Percentiles rank a stretch among this genome's conserved stretches.
phyloP scores from a whole-genome alignment of 2,888 invertebrate species.

The Euplexia lucipara region DNA sequence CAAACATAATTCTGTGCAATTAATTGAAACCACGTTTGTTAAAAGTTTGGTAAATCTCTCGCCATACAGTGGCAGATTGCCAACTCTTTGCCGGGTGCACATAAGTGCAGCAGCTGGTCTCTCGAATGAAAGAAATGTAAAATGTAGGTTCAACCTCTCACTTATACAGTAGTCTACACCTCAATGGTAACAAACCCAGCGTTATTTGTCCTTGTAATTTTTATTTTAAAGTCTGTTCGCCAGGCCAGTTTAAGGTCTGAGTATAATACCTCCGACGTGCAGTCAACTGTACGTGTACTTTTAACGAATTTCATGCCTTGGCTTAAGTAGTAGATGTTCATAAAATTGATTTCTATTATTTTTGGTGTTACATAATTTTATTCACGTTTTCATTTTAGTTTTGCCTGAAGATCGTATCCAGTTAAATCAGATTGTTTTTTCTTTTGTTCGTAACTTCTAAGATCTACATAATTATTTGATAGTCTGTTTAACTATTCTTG shows the following conservation, averaged over 20 bases:
- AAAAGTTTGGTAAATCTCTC: slow-evolving; percentile 40
- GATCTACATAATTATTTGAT: too few relatives aligned
- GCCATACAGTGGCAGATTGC: slow-evolving; percentile 40
- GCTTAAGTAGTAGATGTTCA: not conserved
- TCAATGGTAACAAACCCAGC: too few relatives aligned
- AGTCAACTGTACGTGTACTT: not conserved
- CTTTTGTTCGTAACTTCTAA: too few relatives aligned
- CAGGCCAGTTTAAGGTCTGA: too few relatives aligned
- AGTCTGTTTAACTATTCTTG: too few relatives aligned
- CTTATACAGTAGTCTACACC: not conserved
- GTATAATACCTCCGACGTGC: too few relatives aligned
- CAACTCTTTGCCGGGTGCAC: slow-evolving; percentile 18
- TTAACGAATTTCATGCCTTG: not conserved
- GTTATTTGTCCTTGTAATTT: too few relatives aligned
- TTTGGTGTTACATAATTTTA: too few relatives aligned
- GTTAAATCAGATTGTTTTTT: too few relatives aligned
- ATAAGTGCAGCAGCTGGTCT: slow-evolving; percentile 24
- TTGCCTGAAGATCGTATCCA: too few relatives aligned
- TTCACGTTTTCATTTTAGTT: too few relatives aligned
- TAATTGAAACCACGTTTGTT: slow-evolving; percentile 37
- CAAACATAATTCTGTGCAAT: slow-evolving; percentile 18
- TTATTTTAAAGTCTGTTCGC: too few relatives aligned
- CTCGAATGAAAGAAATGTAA: slow-evolving; percentile 10
- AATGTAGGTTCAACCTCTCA: not conserved
- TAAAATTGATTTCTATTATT: not conserved